phyloP scores from a whole-genome alignment of 2,113 vertebrate species.

The Tragelaphus scriptus region DNA sequence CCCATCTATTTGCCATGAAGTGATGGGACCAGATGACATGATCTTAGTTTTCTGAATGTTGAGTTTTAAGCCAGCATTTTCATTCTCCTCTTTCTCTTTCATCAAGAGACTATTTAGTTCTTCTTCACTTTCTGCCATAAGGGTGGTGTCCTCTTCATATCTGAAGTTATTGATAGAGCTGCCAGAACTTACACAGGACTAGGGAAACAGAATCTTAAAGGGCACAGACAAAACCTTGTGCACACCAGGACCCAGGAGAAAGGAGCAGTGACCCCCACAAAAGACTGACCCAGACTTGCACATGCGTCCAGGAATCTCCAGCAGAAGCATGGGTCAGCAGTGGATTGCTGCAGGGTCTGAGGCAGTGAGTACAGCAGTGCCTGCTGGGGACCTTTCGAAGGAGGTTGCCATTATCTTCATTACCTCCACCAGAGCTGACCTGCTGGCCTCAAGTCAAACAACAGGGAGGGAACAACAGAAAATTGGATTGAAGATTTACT shows the following conservation, averaged over 20 bases:
- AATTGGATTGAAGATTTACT: neutral
- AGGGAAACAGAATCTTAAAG: neutral
- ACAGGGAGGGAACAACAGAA: neutral
- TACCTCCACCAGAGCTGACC: neutral
- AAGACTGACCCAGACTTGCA: neutral
- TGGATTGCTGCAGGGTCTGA: neutral
- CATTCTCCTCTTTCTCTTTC: neutral
- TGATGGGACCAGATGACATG: fast-evolving
- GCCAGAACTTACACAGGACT: neutral
- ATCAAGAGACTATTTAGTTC: neutral
- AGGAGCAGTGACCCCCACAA: neutral
- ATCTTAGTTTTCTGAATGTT: neutral
- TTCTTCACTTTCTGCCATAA: neutral
- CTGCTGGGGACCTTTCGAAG: neutral
- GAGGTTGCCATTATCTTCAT: neutral
- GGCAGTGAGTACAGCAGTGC: neutral
- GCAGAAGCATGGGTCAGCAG: neutral
- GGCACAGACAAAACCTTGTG: neutral
- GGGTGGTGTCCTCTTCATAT: neutral
- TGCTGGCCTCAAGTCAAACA: neutral
- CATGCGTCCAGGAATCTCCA: neutral
- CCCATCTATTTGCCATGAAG: neutral
- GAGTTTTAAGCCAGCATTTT: neutral
- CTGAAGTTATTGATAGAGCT: neutral
- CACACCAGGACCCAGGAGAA: neutral